These are phyloP conservation scores for Caenorhabditis doughertyi DNA, from an alignment of 2,888 invertebrate species.

Conservation along the genomic window DNA sequence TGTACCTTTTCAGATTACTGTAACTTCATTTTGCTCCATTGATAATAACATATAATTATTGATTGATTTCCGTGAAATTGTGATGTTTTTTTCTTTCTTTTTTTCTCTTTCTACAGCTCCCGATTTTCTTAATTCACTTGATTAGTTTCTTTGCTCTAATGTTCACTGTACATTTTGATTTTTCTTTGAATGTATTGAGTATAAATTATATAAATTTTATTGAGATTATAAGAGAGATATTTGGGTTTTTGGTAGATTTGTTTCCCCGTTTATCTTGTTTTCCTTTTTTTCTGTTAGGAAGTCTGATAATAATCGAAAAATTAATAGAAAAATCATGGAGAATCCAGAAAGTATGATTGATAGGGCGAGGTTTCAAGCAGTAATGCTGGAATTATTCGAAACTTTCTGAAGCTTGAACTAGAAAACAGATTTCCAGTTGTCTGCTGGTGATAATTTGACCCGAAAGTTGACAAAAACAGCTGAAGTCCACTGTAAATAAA, in stretches of 20 bases:
- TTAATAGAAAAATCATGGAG: too few species aligned
- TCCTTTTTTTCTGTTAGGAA: not conserved
- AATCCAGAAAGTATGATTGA: too few species aligned
- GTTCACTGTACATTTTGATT: conserved; percentile 1
- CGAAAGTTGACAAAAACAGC: too few species aligned
- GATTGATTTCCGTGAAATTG: conserved; percentile 43
- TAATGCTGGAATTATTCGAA: too few species aligned
- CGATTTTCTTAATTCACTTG: not conserved
- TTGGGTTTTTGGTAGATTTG: not conserved
- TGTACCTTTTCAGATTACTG: not conserved
- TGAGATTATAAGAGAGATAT: not conserved
- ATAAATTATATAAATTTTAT: not conserved
- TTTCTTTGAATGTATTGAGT: not conserved
- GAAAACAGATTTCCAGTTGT: too few species aligned
- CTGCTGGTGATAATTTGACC: too few species aligned
- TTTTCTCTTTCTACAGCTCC: not conserved
- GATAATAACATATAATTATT: not conserved
- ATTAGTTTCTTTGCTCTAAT: not conserved
- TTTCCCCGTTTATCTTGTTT: not conserved
- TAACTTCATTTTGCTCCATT: not conserved
- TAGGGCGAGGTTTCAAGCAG: too few species aligned
- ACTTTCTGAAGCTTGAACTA: too few species aligned
- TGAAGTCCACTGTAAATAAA: too few species aligned
- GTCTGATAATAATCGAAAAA: not conserved
- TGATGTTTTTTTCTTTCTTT: not conserved